Base-by-base conservation (phyloP, 2,888 invertebrate species). In the Pristionchus maxplancki region DNA sequence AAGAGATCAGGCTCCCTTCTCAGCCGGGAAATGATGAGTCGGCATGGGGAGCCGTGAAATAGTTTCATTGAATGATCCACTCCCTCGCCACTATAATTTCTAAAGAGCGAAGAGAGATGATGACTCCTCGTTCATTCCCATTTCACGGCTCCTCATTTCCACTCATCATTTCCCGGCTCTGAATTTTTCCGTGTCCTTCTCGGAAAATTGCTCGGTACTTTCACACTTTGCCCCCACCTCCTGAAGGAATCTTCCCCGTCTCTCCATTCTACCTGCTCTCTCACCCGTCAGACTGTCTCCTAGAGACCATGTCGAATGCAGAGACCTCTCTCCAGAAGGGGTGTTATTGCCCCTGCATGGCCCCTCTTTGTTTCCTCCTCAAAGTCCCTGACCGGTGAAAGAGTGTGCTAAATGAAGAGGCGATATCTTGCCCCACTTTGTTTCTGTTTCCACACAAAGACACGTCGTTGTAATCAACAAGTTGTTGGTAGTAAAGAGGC, bases 401-500 rank as follows among this genome's bases (percentile, higher is more conserved):
- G 58, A n/a, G 8, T 58, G 20, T n/a, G 58, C 8, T 9, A 24
- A 20, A 58, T 20, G 24, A 58, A 9, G 5, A n/a, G 53, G 24
- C 44, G 44, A 44, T 44, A 44, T 11, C 71, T 5, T 37, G 71
- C 20, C 20, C 20, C 37, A 6, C 71, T 71, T 71, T 71, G 71
- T 71, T 71, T 71, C 71, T 13, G 31, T 13, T 31, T 13, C 20
- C 34, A 71, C 37, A 71, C 37, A 71, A 71, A 71, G 71, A 24
- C 64, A 67, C 37, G 37, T 20, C 71, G 71, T 71, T 71, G 71
- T 71, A 71, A 71, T 71, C 71, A 71, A 71, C 71, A 71, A 71
- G 37, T 34, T 71, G 71, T 71, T 71, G 37, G n/a, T n/a, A n/a
- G n/a, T 50, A 50, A 5, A 58, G 58, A 24, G 58, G 58, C 5